Evolutionary conservation across 2,888 invertebrate genomes (phyloP).

Genomic region (Pristionchus maxplancki): DNA sequence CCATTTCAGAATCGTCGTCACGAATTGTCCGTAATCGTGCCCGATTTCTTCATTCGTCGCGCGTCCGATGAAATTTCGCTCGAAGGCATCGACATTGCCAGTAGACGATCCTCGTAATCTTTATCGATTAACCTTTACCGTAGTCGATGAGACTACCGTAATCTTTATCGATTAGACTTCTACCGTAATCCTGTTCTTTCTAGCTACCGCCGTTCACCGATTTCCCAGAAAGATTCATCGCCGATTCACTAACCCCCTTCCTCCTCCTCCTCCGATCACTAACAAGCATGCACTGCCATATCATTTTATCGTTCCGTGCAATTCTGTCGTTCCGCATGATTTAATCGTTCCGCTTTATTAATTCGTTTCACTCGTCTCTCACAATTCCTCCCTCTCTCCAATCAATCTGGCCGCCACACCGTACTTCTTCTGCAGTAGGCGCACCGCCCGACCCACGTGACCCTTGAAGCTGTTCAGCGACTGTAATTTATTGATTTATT

Average conservation of each 20-base stretch:
- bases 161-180: background rate
- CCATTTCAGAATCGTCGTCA: conserved; percentile 54
- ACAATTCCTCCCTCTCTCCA: conserved; percentile 50
- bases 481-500: background rate
- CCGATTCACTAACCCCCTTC: conserved; percentile 10
- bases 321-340: background rate
- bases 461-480: conserved; percentile 42
- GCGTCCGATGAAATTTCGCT: conserved; percentile 55
- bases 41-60: conserved; percentile 65
- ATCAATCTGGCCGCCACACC: conserved; percentile 46
- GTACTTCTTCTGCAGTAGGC: conserved; percentile 50
- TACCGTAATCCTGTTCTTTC: background rate
- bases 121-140: background rate
- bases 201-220: conserved; percentile 38
- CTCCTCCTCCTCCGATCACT: background rate
- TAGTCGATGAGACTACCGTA: background rate
- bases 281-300: conserved; percentile 6
- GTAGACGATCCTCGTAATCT: conserved; percentile 43
- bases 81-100: conserved; percentile 36
- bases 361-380: conserved; percentile 16
- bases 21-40: conserved; percentile 62
- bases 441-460: conserved; percentile 3
- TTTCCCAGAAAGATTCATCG: conserved; percentile 28
- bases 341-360: background rate
- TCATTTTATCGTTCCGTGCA: background rate